phyloP scores from a whole-genome alignment of 2,888 invertebrate genomes.

The Pseudococcus longispinus region DNA sequence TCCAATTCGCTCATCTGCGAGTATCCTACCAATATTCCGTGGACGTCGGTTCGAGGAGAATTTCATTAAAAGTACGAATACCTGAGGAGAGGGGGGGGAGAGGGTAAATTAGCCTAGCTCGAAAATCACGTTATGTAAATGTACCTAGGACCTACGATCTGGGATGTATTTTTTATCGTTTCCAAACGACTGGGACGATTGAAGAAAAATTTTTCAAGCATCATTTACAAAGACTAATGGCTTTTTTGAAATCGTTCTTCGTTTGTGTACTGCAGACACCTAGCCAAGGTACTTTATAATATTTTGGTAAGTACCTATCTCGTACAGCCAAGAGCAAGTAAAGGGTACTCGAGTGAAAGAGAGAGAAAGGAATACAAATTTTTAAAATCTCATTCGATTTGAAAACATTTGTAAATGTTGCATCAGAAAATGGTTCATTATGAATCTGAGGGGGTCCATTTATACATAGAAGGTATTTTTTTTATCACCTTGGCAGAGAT shows the following conservation, averaged over 20 bases:
- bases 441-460: background rate
- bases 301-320: background rate
- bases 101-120: background rate
- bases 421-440: background rate
- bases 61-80: background rate
- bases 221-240: background rate
- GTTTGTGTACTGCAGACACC: too few species aligned
- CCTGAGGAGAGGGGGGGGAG: background rate
- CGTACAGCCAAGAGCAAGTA: background rate
- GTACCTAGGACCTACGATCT: background rate
- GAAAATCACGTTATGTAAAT: conserved; percentile 23
- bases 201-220: background rate
- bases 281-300: background rate
- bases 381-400: background rate
- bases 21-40: background rate
- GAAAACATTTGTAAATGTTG: background rate
- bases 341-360: background rate
- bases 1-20: background rate
- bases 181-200: background rate
- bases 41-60: background rate
- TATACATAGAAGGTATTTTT: background rate
- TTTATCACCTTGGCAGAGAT: background rate
- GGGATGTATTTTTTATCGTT: background rate
- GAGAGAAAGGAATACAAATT: background rate
- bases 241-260: background rate